A percentile compares a stretch with the other conserved stretches of the same genome.
Evolutionary conservation across 2,113 vertebrate genomes (phyloP).

Genomic region (Shinisaurus crocodilurus): DNA sequence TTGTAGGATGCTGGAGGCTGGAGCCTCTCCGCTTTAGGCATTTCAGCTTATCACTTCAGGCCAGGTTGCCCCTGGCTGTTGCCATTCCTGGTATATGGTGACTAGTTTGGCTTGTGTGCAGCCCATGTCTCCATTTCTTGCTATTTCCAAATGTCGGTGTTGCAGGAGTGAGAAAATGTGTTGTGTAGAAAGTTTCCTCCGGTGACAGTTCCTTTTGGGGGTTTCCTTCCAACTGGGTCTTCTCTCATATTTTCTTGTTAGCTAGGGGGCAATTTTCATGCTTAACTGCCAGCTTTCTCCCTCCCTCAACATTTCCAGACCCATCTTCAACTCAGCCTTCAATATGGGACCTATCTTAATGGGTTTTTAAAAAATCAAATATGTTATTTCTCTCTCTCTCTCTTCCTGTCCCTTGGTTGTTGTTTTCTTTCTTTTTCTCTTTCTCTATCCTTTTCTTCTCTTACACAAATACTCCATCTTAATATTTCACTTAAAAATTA

Average conservation of each 20-base stretch:
- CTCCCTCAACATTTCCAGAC: no score
- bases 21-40: not conserved
- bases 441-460: not conserved
- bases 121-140: not conserved
- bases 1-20: not conserved
- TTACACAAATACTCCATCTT: not conserved
- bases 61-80: not conserved
- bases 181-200: not conserved
- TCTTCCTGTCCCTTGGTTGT: not conserved
- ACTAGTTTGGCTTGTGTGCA: not conserved
- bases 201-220: not conserved
- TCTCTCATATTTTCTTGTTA: not conserved
- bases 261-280: not conserved
- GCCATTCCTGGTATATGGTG: not conserved
- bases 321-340: not conserved
- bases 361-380: not conserved
- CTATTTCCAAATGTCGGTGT: not conserved
- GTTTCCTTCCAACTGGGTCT: not conserved
- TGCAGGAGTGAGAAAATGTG: not conserved
- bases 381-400: not conserved
- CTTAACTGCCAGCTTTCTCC: not conserved
- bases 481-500: not conserved
- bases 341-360: not conserved
- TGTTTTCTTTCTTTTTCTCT: not conserved
- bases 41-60: not conserved